Evolutionary conservation across 2,888 invertebrate genomes (phyloP).

Genomic region (Drosophila eohydei): DNA sequence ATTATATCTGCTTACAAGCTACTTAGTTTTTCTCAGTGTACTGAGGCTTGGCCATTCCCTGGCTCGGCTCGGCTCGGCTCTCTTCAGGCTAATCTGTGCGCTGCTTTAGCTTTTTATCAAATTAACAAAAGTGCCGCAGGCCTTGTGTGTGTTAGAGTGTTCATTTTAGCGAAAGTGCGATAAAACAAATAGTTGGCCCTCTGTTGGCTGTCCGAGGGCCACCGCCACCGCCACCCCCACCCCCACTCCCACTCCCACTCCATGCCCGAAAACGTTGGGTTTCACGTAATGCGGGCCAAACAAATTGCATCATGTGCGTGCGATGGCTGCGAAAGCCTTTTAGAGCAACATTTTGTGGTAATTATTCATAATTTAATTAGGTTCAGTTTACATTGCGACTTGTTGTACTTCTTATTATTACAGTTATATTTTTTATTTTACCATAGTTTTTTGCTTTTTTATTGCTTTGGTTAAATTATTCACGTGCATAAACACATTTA

Average conservation of each 20-base stretch:
- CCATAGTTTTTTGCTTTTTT: constrained; percentile 44
- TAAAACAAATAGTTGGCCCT: constrained; percentile 78
- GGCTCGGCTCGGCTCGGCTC: constrained; percentile 24
- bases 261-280: neutral
- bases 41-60: constrained; percentile 34
- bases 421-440: constrained; percentile 34
- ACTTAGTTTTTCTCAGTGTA: constrained; percentile 32
- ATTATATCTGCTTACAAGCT: too few species aligned
- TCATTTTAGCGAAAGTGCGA: constrained; percentile 82
- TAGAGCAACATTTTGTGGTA: constrained; percentile 58
- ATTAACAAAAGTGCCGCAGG: constrained; percentile 80
- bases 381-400: constrained; percentile 73
- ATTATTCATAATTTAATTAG: constrained; percentile 84
- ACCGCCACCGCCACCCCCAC: neutral
- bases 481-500: constrained; percentile 83
- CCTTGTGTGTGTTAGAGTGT: constrained; percentile 61
- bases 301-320: constrained; percentile 83
- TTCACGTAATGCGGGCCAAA: constrained; percentile 62
- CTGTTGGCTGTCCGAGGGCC: constrained; percentile 12
- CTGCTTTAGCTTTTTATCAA: constrained; percentile 79
- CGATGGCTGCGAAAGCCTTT: constrained; percentile 59
- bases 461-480: constrained; percentile 70
- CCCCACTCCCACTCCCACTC: neutral
- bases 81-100: constrained; percentile 70
- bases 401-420: constrained; percentile 44